Evolutionary conservation across 2,113 vertebrate genomes (phyloP).

Genomic region (Willisornis vidua): DNA sequence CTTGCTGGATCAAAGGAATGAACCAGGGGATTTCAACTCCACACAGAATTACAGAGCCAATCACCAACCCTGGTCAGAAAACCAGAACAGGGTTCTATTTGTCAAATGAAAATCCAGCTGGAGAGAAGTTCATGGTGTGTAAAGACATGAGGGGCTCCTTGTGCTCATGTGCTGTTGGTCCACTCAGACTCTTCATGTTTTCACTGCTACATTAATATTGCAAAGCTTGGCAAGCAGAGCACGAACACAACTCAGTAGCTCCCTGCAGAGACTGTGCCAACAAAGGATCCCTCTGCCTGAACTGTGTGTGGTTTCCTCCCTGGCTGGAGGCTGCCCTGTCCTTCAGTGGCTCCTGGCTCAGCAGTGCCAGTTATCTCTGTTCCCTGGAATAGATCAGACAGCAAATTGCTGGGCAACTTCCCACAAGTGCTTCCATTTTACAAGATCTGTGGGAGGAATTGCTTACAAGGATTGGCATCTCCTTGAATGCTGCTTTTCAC

Average conservation of each 20-base stretch:
- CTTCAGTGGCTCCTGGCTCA: background rate
- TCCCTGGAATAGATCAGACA: background rate
- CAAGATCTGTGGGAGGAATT: conserved; percentile 29
- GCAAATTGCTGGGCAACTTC: background rate
- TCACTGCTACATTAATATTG: background rate
- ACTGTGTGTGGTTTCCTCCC: background rate
- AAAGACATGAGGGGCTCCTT: background rate
- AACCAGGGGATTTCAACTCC: background rate
- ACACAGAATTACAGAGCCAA: background rate
- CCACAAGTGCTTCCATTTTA: conserved; percentile 48
- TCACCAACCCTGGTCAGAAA: background rate
- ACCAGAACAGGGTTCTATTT: background rate
- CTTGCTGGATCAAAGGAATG: background rate
- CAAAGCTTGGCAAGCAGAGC: conserved; percentile 2
- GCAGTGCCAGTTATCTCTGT: background rate
- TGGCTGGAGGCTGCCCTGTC: background rate
- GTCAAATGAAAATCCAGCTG: background rate
- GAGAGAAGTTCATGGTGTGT: background rate
- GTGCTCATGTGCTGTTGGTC: background rate
- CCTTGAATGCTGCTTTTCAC: background rate
- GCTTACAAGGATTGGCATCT: background rate
- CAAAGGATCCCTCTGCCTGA: background rate
- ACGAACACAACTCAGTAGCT: background rate
- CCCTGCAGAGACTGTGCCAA: background rate
- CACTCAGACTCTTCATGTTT: background rate